phyloP scores from a whole-genome alignment of 2,113 vertebrate species.

The Halichoerus grypus region DNA sequence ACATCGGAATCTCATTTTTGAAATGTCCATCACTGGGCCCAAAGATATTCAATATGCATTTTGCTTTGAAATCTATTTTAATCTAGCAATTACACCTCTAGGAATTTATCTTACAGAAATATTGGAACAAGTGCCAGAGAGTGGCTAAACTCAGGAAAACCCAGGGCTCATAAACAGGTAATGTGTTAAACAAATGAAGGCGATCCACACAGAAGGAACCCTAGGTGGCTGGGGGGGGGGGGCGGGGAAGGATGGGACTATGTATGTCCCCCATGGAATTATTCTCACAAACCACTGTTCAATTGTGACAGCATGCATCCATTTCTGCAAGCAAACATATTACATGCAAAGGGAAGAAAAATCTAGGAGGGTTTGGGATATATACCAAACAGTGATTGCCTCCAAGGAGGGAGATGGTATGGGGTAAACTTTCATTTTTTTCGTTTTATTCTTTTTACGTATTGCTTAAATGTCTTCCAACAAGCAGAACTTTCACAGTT shows the following conservation, averaged over 20 bases:
- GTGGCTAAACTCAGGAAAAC: neutral
- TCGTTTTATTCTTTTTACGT: neutral
- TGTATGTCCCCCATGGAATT: neutral
- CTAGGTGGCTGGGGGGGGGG: neutral
- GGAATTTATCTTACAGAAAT: neutral
- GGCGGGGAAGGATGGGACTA: neutral
- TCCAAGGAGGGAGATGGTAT: neutral
- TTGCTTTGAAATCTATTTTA: slow-evolving; percentile 24
- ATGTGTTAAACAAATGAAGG: slow-evolving; percentile 20
- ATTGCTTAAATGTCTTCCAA: neutral
- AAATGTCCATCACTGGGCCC: neutral
- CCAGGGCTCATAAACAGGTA: neutral
- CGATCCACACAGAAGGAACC: neutral
- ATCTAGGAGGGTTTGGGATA: no score
- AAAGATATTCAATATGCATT: neutral
- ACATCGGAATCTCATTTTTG: neutral
- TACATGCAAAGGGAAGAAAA: neutral
- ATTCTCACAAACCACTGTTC: neutral
- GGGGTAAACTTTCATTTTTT: neutral
- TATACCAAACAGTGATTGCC: neutral
- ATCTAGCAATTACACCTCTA: neutral
- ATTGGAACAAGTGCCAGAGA: neutral
- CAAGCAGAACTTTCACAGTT: neutral
- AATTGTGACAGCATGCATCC: neutral
- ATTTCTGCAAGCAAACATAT: neutral